Percentiles rank a stretch among this genome's conserved stretches.
Evolutionary conservation across 2,113 vertebrate species (phyloP).

Genomic region (Ochotona princeps): DNA sequence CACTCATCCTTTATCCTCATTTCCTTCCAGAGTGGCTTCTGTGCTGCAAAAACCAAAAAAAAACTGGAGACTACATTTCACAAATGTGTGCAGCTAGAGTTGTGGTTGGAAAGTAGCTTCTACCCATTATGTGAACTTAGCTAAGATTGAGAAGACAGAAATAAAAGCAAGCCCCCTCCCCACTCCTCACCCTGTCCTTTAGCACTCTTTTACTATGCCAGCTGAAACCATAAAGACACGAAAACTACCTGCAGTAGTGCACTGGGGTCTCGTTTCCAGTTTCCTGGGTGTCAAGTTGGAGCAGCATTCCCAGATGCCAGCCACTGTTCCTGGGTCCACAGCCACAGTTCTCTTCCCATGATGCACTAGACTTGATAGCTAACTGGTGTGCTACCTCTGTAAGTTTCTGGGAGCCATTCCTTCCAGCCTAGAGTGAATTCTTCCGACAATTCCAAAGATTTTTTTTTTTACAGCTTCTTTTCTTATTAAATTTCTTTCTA

Average conservation of each 20-base stretch:
- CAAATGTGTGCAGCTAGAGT: neutral
- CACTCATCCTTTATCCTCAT: neutral
- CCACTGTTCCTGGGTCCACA: neutral
- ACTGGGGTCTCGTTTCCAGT: neutral
- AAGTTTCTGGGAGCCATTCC: conserved; percentile 26
- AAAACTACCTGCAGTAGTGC: neutral
- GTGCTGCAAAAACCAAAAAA: neutral
- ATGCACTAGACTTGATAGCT: neutral
- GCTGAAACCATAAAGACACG: neutral
- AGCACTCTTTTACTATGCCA: neutral
- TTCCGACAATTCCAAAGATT: neutral
- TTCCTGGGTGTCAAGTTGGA: neutral
- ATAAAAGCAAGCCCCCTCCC: neutral
- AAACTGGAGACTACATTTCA: conserved; percentile 17
- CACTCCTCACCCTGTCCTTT: neutral
- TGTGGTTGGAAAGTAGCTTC: neutral
- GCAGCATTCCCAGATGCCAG: neutral
- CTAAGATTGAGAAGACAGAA: neutral
- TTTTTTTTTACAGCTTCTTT: neutral
- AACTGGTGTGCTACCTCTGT: neutral
- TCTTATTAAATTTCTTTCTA: conserved; percentile 40
- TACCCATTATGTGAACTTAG: neutral
- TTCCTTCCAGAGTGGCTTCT: neutral
- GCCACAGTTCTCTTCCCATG: neutral
- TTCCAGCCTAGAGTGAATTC: neutral